phyloP scores from a whole-genome alignment of 2,113 vertebrate genomes.

The Tupaia tana region DNA sequence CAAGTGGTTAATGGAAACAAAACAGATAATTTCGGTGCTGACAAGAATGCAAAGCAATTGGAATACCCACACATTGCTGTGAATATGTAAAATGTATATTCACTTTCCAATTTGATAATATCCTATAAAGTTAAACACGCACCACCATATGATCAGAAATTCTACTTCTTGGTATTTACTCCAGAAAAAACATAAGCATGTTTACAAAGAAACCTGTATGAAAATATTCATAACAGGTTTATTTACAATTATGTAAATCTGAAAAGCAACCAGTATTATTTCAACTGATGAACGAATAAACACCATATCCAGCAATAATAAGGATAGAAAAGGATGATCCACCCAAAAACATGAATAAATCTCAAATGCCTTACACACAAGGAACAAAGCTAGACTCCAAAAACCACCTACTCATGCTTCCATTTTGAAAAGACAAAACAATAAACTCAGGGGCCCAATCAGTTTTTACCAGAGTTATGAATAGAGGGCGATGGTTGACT shows the following conservation, averaged over 20 bases:
- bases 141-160: not conserved
- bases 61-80: not conserved
- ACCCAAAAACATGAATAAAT: not conserved
- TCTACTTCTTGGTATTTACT: not conserved
- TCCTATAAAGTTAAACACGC: not conserved
- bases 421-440: not conserved
- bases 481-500: not conserved
- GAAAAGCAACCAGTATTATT: not conserved
- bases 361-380: not conserved
- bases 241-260: not conserved
- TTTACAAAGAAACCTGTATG: not conserved
- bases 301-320: not conserved
- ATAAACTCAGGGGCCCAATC: not conserved
- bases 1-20: slow-evolving; percentile 27
- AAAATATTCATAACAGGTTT: not conserved
- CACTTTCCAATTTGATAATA: not conserved
- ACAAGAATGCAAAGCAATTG: not conserved
- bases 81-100: not conserved
- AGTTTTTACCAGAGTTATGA: not conserved
- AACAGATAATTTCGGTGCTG: not conserved
- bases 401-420: not conserved
- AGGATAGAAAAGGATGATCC: not conserved
- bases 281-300: not conserved
- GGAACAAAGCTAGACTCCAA: not conserved
- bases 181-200: not conserved